Evolutionary conservation across 1,140 invertebrate genomes (phyloP), one percentile per base, ranked within the genome.

Genomic region (Ostrea denselamellosa): DNA sequence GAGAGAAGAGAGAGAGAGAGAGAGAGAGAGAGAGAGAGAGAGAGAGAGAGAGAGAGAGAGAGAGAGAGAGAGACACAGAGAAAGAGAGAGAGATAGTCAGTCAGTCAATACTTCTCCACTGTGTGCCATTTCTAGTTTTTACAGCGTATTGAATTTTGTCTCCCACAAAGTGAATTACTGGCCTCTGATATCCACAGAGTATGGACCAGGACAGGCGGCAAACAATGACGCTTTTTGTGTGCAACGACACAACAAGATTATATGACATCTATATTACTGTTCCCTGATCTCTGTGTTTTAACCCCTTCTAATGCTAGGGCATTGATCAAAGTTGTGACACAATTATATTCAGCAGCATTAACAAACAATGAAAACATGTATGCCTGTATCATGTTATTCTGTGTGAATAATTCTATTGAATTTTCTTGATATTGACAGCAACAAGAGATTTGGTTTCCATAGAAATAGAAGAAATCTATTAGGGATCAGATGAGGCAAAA

Each of bases 321-420:
- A 77, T 77, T 77, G 68, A 77, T 77, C 25, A 77, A 77, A 77
- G 25, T 34, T 25, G 2, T 77, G 68, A 77, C 68, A 77, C 28
- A 34, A 77, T 10, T 0, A n/a, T 62, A 12, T 28, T 17, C 25
- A 34, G 68, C 10, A 34, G 68, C 68, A 77, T 77, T 77, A 77
- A 3, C 68, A 77, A 28, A 77, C 68, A 77, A 28, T 28, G 68
- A 77, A 34, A 25, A 77, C 68, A 77, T 77, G 68, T 25, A 22
- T 34, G 68, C 68, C 28, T 28, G 68, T 77, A 77, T 77, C 68
- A 77, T 77, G 68, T 77, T 25, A 77, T 28, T 77, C 22, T 77
- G 68, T 77, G 68, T 77, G 68, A 77, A 77, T 77, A 77, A 25
- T 77, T 77, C 68, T 77, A 77, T 77, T 77, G 68, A 77, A 77